Conservation (phyloP, 1,140 invertebrate species). For the Temnothorax curvispinosus region DNA sequence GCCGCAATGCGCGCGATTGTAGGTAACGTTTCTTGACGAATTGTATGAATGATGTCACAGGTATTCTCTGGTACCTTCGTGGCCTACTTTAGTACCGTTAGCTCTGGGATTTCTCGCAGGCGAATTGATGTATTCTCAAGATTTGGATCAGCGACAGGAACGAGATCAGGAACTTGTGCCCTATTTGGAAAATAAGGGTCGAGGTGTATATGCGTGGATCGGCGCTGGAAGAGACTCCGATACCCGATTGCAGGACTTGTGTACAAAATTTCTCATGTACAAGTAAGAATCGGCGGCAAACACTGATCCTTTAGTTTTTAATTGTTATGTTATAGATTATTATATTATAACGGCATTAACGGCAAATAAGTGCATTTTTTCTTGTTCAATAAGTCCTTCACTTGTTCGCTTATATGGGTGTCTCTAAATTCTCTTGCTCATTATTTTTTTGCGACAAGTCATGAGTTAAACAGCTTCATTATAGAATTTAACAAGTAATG, state of each 20-base stretch:
- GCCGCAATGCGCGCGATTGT: neutral
- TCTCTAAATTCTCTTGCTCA: neutral
- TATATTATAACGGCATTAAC: neutral
- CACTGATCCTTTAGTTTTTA: neutral
- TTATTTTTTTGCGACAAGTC: neutral
- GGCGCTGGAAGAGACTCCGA: constrained; percentile 97
- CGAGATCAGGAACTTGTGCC: constrained; percentile 96
- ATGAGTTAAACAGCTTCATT: neutral
- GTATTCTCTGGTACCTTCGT: constrained; percentile 89
- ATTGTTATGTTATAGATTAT: neutral
- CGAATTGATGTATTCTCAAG: constrained; percentile 87
- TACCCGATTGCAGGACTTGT: constrained; percentile 90
- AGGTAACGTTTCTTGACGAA: neutral
- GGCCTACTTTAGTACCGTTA: constrained; percentile 92
- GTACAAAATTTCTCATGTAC: constrained; percentile 84
- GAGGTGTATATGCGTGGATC: constrained; percentile 94
- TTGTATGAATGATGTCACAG: constrained; percentile 52
- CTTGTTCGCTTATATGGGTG: neutral
- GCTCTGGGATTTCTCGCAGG: constrained; percentile 95
- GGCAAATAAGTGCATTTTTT: neutral
- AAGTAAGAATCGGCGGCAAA: constrained; percentile 70
- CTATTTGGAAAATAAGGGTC: constrained; percentile 95
- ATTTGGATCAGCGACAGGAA: constrained; percentile 85
- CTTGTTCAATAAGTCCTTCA: neutral
- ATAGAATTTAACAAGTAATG: constrained; percentile 10